Conservation (phyloP, 2,888 invertebrate species). For the Diplolepis rosae region DNA sequence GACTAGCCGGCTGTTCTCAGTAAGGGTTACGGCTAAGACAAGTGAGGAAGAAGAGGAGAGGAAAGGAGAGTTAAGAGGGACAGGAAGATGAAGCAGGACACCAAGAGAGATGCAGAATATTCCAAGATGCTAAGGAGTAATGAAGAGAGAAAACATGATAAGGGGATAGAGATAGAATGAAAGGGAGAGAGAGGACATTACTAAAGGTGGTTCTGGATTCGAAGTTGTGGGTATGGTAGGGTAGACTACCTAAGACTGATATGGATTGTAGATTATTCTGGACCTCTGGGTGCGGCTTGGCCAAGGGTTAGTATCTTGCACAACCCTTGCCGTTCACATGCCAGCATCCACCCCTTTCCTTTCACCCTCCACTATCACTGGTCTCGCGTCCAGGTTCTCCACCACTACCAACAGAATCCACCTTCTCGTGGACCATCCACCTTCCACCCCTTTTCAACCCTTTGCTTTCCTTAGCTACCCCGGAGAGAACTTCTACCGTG, state of each 20-base stretch:
- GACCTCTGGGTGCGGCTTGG: conserved; percentile 72
- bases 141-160: conserved; percentile 44
- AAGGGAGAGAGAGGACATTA: conserved; percentile 52
- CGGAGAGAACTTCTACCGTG: conserved; percentile 50
- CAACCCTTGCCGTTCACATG: conserved; percentile 46
- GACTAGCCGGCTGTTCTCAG: conserved; percentile 62
- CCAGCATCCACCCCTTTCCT: conserved; percentile 36
- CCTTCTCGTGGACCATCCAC: conserved; percentile 34
- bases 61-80: conserved; percentile 40
- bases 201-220: conserved; percentile 63
- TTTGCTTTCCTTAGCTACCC: conserved; percentile 21
- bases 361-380: conserved; percentile 30
- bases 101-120: conserved; percentile 29
- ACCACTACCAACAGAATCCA: conserved; percentile 32
- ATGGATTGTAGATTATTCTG: conserved; percentile 75
- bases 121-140: conserved; percentile 32
- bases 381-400: conserved; percentile 31
- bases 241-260: conserved; percentile 73
- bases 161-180: conserved; percentile 44
- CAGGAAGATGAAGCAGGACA: conserved; percentile 42
- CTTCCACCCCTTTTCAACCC: neutral
- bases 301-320: conserved; percentile 63
- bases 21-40: conserved; percentile 73
- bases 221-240: conserved; percentile 53
- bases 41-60: conserved; percentile 45